A percentile compares a stretch with the other conserved stretches of the same genome.
These are phyloP conservation scores for Phrynosoma platyrhinos DNA, from an alignment of 2,113 vertebrate genomes.

Conservation along the genomic window DNA sequence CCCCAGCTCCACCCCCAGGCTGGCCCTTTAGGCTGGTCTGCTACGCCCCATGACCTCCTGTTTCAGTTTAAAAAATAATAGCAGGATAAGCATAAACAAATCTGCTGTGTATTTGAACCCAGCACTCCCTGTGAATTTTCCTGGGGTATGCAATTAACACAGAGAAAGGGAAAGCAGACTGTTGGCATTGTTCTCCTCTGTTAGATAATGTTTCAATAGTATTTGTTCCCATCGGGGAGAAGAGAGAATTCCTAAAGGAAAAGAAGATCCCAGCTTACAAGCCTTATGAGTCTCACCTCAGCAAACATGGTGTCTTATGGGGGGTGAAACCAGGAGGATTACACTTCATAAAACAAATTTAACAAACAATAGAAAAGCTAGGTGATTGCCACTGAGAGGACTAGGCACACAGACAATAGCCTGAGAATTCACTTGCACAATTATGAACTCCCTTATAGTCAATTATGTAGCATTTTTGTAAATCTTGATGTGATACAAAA, in stretches of 20 bases:
- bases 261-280: constrained; percentile 9
- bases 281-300: constrained; percentile 8
- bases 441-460: background rate
- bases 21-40: too few species aligned
- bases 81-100: background rate
- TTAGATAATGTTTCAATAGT: constrained; percentile 10
- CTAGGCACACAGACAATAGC: background rate
- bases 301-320: constrained; percentile 5
- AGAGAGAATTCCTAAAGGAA: constrained; percentile 2
- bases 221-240: background rate
- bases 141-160: background rate
- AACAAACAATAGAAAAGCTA: constrained; percentile 15
- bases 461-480: background rate
- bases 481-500: constrained; percentile 11
- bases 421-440: background rate
- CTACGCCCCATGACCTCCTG: too few species aligned
- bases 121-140: background rate
- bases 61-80: background rate
- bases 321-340: constrained; percentile 1
- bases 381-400: background rate
- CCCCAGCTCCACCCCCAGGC: too few species aligned
- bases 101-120: background rate
- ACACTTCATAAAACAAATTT: background rate
- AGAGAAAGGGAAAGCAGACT: background rate
- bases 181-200: background rate